phyloP scores from a whole-genome alignment of 2,113 vertebrate genomes.

The Sterna hirundo region DNA sequence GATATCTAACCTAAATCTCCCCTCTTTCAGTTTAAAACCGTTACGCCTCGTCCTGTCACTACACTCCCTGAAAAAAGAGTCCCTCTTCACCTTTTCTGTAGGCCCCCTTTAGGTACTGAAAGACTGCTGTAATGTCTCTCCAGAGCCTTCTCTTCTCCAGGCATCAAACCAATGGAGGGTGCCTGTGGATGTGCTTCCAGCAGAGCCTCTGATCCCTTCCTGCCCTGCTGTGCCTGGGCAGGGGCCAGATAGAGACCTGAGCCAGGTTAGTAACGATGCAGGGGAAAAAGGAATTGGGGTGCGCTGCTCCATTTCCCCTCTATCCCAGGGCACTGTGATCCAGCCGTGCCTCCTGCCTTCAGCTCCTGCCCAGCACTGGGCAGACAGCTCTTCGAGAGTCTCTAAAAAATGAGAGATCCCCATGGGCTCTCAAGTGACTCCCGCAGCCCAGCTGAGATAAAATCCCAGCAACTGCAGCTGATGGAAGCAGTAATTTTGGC shows the following conservation, averaged over 20 bases:
- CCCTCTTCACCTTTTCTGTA: background rate
- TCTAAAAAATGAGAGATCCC: background rate
- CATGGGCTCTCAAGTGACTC: background rate
- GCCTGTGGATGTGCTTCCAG: background rate
- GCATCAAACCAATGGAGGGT: background rate
- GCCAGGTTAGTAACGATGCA: background rate
- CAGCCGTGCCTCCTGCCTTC: background rate
- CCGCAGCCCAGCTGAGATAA: background rate
- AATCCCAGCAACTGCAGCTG: background rate
- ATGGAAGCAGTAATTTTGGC: background rate
- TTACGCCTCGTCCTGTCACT: background rate
- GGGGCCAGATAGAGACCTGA: background rate
- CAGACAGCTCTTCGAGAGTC: background rate
- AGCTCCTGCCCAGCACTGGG: background rate
- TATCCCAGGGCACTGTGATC: background rate
- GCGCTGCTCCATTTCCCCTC: background rate
- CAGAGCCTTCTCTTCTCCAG: background rate
- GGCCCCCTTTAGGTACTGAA: background rate
- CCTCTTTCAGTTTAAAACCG: background rate
- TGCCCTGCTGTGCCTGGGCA: background rate
- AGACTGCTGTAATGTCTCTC: background rate
- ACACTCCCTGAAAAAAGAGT: background rate
- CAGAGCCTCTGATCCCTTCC: background rate
- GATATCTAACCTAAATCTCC: background rate
- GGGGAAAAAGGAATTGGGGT: background rate